phyloP scores from a whole-genome alignment of 2,113 vertebrate species.

The Ibidorhyncha struthersii region DNA sequence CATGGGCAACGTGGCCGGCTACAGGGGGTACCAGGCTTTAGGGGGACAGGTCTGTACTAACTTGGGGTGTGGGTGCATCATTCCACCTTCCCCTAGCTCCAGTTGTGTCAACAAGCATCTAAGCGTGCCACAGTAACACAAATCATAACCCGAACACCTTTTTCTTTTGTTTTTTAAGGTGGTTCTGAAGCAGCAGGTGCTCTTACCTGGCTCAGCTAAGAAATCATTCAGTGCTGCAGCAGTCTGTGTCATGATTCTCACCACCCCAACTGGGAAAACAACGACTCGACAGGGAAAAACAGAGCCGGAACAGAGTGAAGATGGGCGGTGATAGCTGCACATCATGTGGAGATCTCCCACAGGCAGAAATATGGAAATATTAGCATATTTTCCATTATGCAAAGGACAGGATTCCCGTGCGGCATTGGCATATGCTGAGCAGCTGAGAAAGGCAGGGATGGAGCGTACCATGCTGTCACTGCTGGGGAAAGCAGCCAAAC shows the following conservation, averaged over 20 bases:
- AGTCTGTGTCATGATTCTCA: neutral
- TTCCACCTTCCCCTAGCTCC: neutral
- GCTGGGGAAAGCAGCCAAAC: slow-evolving; percentile 35
- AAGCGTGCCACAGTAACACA: no score
- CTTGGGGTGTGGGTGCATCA: neutral
- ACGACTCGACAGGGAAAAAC: neutral
- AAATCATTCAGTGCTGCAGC: neutral
- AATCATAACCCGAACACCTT: neutral
- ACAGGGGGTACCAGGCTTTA: neutral
- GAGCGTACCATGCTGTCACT: neutral
- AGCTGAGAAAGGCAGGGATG: neutral
- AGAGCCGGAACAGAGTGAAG: neutral
- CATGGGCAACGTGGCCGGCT: no score
- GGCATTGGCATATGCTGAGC: neutral
- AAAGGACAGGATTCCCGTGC: neutral
- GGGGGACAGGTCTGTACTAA: neutral
- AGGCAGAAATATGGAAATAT: neutral
- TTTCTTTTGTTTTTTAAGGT: neutral
- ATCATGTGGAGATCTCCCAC: neutral
- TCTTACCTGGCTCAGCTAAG: neutral
- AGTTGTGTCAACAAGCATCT: neutral
- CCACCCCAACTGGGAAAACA: neutral
- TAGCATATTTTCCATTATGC: neutral
- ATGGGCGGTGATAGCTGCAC: neutral
- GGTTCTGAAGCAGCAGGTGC: neutral